These are phyloP conservation scores for Manacus vitellinus DNA, from an alignment of 2,113 vertebrate genomes.

Conservation along the genomic window DNA sequence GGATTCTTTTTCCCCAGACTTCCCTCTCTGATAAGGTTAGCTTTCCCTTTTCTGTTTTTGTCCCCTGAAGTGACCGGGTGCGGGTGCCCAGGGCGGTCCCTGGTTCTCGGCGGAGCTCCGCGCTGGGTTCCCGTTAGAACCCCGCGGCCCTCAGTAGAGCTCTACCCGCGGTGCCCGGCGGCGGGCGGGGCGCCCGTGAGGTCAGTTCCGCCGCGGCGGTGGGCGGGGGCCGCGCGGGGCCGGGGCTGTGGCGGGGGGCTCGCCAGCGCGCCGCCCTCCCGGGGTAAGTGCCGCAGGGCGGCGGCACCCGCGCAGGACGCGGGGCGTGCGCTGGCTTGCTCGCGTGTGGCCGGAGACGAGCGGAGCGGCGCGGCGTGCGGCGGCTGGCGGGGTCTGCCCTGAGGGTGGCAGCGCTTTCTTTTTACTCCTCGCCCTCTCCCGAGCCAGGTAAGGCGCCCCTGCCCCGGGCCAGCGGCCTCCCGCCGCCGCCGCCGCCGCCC, in stretches of 20 bases:
- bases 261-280: background rate
- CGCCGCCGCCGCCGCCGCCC: too few species aligned
- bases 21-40: background rate
- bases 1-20: accelerated
- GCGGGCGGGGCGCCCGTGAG: background rate
- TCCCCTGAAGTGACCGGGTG: background rate
- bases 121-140: too few species aligned
- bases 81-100: background rate
- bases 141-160: background rate
- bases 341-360: background rate
- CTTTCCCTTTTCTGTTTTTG: background rate
- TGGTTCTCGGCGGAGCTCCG: too few species aligned
- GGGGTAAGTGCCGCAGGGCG: background rate
- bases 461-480: too few species aligned
- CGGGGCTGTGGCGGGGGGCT: background rate
- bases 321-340: background rate
- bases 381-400: background rate
- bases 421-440: too few species aligned
- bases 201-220: background rate
- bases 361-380: background rate
- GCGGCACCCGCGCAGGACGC: background rate
- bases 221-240: background rate
- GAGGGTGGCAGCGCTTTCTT: background rate
- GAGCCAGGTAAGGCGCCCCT: background rate
- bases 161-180: conserved; percentile 10